Evolutionary conservation across 2,797 vertebrate genomes (phyloP), one percentile per base, ranked within the genome.

Genomic region (Manis crassicaudata): DNA sequence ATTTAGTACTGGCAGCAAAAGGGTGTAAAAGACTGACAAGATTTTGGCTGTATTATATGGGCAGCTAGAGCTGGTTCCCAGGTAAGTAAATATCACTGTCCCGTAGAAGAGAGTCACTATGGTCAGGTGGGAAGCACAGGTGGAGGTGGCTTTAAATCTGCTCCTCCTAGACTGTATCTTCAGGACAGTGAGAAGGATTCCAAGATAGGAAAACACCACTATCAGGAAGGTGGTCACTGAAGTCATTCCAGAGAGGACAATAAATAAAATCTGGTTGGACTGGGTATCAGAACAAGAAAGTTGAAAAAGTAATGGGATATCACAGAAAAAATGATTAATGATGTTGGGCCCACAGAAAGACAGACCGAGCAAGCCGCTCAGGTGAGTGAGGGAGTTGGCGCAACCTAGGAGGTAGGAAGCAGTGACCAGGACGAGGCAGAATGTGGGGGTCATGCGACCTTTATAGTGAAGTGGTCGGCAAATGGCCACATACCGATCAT

Each of bases 251-350:
- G 95, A 98, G 6, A 80, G 77, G 43, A 90, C 5, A 3, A 94
- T 82, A 17, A 97, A 96, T 63, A 97, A 90, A 65, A 6, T 0
- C 85, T 98, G 91, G 0, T 75, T 95, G 0, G 14, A 3, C 0
- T 56, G 58, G 3, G 67, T 85, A n/a, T 88, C 2, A 0, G 94
- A 5, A 73, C 96, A 98, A 0, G 97, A 63, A 0, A 98, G 92
- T 10, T 84, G 88, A 50, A 98, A 96, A 32, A 98, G 94, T 65
- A 96, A 73, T 3, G 94, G 92, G 6, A 96, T 95, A 32, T 98
- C 97, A 94, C 97, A 97, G 65, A 98, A 98, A 56, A 95, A 97
- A 40, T 97, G 97, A 16, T 97, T 93, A 7, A 98, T 95, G 17
- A 90, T 5, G 10, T 5, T 79, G 2, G n/a, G 73, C 0, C 95